Evolutionary conservation across 2,888 invertebrate genomes (phyloP), one percentile per base, ranked within the genome.

Genomic region (Pseudanteris insignis): DNA sequence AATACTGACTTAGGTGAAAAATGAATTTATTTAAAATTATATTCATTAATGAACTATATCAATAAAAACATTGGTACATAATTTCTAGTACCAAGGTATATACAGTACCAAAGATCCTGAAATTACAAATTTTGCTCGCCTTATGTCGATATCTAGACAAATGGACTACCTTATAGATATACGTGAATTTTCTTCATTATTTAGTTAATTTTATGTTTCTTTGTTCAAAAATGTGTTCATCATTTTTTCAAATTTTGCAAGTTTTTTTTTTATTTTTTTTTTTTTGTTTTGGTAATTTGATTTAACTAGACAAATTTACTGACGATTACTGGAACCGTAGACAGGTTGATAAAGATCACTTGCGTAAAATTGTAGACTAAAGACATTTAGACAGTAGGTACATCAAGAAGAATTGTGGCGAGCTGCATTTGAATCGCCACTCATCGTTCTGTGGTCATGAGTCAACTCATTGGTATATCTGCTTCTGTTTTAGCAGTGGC

Each of bases 401-500:
- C 84, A 84, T 76, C 79, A 79, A 80, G 84, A 81, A 81, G 83
- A 81, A 79, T 80, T 81, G 81, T 81, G 81, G 81, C 80, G 82
- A 81, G 83, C 84, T 82, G 81, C 81, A 78, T 78, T 80, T 82
- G 84, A 81, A 73, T 84, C 84, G 82, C 85, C 84, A 82, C 80
- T 81, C 79, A 75, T 74, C 80, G 72, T 76, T 81, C 79, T 81
- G 83, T 81, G 58, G 44, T 83, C 84, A 85, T 85, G 84, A 84
- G 83, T 79, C 80, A 78, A 83, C 81, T 86, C 87, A 88, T 88
- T 88, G 88, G 88, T 88, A 85, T 85, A 85, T 85, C 84, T 86
- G 87, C 86, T 86, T 88, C 87, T 90, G 86, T 90, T 91, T 89
- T 90, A 90, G 92, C 90, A 87, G 88, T 87, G 92, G 92, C 89